Percentiles rank a stretch among this genome's conserved stretches.
Evolutionary conservation across 2,113 vertebrate species (phyloP).

Genomic region (human): GRCh38 chrX:122078501-122079000

Average conservation of each 20-base stretch:
- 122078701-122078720: not conserved
- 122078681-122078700: not conserved
- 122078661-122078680: not conserved
- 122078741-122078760: conserved; percentile 4
- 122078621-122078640: not conserved
- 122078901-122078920: not conserved
- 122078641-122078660: not conserved
- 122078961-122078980: not conserved
- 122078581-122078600: not conserved
- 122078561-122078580: not conserved
- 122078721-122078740: not conserved
- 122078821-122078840: not conserved
- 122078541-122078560: not conserved
- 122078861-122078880: not conserved
- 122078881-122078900: not conserved
- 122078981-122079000: not conserved
- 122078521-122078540: not conserved
- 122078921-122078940: not conserved
- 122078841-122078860: conserved; percentile 11
- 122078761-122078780: not conserved
- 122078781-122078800: not conserved
- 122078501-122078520: too few relatives aligned
- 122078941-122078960: not conserved
- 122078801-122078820: not conserved
- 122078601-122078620: not conserved